Percentiles rank a stretch among this genome's conserved stretches.
phyloP scores from a whole-genome alignment of 1,140 invertebrate genomes.

The Papilio machaon region DNA sequence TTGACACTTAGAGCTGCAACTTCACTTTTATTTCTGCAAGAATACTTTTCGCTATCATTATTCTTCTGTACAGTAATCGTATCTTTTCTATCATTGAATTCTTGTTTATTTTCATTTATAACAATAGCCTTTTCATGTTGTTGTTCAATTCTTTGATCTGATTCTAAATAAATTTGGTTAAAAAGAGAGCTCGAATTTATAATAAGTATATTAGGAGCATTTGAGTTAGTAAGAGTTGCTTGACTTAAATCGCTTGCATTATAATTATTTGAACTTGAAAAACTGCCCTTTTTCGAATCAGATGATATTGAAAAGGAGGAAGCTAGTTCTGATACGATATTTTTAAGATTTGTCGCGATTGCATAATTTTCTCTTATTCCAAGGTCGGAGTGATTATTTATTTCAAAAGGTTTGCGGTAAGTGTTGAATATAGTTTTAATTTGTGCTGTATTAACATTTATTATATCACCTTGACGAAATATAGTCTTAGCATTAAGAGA shows the following conservation, averaged over 20 bases:
- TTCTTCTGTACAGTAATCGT: background rate
- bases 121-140: conserved; percentile 35
- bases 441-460: conserved; percentile 33
- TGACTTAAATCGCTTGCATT: conserved; percentile 14
- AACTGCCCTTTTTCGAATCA: conserved; percentile 20
- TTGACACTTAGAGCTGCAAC: background rate
- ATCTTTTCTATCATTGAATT: background rate
- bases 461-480: conserved; percentile 26
- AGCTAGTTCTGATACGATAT: conserved; percentile 3
- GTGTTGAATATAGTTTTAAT: conserved; percentile 24
- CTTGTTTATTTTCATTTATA: conserved; percentile 11
- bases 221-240: conserved; percentile 1
- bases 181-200: conserved; percentile 52
- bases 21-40: conserved; percentile 11
- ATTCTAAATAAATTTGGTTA: conserved; percentile 43
- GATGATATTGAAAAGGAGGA: background rate
- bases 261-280: conserved; percentile 27
- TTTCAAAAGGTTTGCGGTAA: conserved; percentile 1
- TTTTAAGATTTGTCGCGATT: background rate
- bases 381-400: background rate
- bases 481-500: background rate
- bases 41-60: conserved; percentile 3
- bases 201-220: conserved; percentile 38
- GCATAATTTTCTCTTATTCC: conserved; percentile 16
- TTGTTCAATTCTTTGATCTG: conserved; percentile 44